Conservation (phyloP, 2,113 vertebrate genomes). For the Austrofundulus limnaeus region DNA sequence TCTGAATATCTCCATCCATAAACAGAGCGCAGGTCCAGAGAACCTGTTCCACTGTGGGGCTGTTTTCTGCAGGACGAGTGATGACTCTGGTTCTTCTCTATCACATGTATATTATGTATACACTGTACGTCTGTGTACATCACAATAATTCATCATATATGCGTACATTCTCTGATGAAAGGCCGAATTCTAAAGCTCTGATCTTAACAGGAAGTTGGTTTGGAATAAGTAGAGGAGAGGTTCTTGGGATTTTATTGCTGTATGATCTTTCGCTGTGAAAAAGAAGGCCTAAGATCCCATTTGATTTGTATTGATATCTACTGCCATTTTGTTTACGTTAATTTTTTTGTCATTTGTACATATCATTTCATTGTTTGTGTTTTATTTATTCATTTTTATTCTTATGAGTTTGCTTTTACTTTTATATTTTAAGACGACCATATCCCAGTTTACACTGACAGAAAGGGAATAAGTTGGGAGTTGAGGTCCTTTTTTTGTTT, state of each 20-base stretch:
- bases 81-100: slow-evolving; percentile 37
- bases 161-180: slow-evolving; percentile 55
- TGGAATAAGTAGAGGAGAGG: background rate
- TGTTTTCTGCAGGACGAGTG: slow-evolving; percentile 17
- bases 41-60: slow-evolving; percentile 19
- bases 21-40: too few relatives aligned
- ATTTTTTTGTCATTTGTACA: slow-evolving; percentile 59
- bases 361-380: slow-evolving; percentile 54
- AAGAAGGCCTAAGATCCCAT: slow-evolving; percentile 66
- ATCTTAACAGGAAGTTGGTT: slow-evolving; percentile 4
- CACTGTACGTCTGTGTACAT: slow-evolving; percentile 62
- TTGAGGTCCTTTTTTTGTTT: background rate
- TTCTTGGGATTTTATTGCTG: slow-evolving; percentile 54
- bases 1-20: too few relatives aligned
- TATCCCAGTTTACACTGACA: slow-evolving; percentile 50
- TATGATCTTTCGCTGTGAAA: slow-evolving; percentile 66
- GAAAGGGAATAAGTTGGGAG: slow-evolving; percentile 26
- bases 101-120: slow-evolving; percentile 71
- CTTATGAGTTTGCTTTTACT: slow-evolving; percentile 47
- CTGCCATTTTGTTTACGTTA: slow-evolving; percentile 52
- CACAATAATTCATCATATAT: slow-evolving; percentile 59
- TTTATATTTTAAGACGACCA: slow-evolving; percentile 34
- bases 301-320: slow-evolving; percentile 37
- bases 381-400: slow-evolving; percentile 63
- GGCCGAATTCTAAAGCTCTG: slow-evolving; percentile 79